Evolutionary conservation across 2,797 vertebrate species (phyloP).

Genomic region (Sarcoramphus papa): DNA sequence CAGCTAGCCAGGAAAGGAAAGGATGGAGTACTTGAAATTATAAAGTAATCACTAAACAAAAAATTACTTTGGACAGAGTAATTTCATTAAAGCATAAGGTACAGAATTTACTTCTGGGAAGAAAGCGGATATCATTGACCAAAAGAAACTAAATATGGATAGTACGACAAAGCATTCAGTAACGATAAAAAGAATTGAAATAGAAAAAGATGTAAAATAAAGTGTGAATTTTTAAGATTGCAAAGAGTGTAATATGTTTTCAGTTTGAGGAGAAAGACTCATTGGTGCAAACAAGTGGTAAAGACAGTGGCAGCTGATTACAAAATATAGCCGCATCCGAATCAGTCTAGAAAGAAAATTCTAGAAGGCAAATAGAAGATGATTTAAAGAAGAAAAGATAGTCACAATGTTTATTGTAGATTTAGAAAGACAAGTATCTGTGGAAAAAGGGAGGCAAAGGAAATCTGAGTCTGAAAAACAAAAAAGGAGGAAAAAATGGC

Average conservation of each 20-base stretch:
- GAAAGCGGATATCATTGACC: neutral
- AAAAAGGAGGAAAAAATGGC: neutral
- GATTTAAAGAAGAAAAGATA: neutral
- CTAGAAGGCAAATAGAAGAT: neutral
- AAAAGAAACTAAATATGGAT: neutral
- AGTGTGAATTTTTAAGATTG: neutral
- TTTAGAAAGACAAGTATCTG: neutral
- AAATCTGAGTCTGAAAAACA: neutral
- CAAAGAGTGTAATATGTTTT: neutral
- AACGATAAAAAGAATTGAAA: neutral
- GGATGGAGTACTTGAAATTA: neutral
- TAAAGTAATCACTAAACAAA: neutral
- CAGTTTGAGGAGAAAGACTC: neutral
- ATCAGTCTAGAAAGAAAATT: neutral
- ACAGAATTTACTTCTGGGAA: neutral
- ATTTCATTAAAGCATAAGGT: neutral
- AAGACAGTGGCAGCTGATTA: neutral
- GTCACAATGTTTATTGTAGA: neutral
- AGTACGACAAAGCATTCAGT: neutral
- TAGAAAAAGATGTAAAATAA: neutral
- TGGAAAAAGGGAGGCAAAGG: neutral
- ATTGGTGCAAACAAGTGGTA: neutral
- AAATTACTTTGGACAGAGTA: neutral
- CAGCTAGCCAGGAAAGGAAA: neutral
- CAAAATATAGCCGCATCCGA: neutral